These are phyloP conservation scores for Coecobrya sp. DNA, from an alignment of 2,888 invertebrate species.

Conservation along the genomic window DNA sequence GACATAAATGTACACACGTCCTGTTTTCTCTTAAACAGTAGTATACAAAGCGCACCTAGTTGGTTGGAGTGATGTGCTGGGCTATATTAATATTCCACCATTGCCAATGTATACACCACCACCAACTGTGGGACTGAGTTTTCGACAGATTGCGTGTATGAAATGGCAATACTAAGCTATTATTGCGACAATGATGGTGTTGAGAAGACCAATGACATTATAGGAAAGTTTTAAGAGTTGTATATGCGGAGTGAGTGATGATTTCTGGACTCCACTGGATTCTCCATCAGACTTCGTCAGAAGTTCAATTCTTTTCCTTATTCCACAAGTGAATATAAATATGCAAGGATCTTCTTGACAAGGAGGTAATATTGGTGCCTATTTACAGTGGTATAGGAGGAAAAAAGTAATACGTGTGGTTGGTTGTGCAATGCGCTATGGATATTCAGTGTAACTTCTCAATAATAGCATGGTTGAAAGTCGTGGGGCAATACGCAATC, in stretches of 20 bases:
- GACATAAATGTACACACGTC: not conserved
- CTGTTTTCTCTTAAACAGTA: not conserved
- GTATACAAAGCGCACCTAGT: not conserved
- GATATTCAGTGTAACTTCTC: no score
- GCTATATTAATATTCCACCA: no score
- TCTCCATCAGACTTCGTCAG: not conserved
- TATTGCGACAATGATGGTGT: constrained; percentile 34
- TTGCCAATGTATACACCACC: not conserved
- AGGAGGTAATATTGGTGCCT: not conserved
- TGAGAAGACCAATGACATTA: not conserved
- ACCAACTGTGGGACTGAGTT: not conserved
- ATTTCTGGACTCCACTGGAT: constrained; percentile 53
- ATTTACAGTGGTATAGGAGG: not conserved
- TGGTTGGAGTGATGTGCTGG: no score
- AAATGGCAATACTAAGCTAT: constrained; percentile 18
- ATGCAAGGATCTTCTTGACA: not conserved
- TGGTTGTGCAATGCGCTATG: not conserved
- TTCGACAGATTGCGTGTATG: not conserved
- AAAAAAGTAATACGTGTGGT: not conserved
- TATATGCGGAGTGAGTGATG: not conserved
- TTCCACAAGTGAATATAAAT: constrained; percentile 30
- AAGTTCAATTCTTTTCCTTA: not conserved
- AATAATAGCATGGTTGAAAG: not conserved
- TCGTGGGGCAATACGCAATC: not conserved
- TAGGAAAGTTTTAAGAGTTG: constrained; percentile 2